phyloP scores from a whole-genome alignment of 2,797 vertebrate genomes.

The Erithacus rubecula region DNA sequence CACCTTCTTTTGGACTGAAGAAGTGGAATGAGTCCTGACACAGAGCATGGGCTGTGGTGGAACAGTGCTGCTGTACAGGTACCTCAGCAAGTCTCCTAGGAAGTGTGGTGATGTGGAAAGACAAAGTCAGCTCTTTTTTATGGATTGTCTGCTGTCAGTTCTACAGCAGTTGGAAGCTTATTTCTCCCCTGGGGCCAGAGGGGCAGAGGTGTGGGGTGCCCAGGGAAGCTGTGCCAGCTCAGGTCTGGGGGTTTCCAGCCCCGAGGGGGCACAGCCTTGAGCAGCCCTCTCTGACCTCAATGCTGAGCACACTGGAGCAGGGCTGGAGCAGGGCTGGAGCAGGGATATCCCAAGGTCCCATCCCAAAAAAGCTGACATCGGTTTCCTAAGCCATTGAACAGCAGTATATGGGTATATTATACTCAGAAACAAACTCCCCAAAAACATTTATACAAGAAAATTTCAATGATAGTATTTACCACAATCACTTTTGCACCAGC shows the following conservation, averaged over 20 bases:
- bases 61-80: not conserved
- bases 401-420: not conserved
- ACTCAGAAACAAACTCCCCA: rapidly evolving
- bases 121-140: not conserved
- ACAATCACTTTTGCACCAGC: not conserved
- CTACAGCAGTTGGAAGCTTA: not conserved
- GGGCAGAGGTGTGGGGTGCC: not conserved
- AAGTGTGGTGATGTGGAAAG: not conserved
- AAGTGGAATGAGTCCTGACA: not conserved
- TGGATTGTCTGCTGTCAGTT: not conserved
- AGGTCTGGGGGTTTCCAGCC: not conserved
- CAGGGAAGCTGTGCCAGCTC: not conserved
- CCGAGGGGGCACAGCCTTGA: not conserved
- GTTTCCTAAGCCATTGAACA: not conserved
- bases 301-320: rapidly evolving
- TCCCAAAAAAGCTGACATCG: not conserved
- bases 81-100: not conserved
- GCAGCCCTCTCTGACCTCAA: not conserved
- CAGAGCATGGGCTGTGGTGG: not conserved
- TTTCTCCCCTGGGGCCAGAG: rapidly evolving
- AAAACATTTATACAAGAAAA: not conserved
- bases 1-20: not conserved
- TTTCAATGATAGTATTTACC: not conserved
- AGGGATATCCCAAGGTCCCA: not conserved
- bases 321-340: rapidly evolving